Evolutionary conservation across 2,113 vertebrate species (phyloP).

Genomic region (Aphelocoma coerulescens): DNA sequence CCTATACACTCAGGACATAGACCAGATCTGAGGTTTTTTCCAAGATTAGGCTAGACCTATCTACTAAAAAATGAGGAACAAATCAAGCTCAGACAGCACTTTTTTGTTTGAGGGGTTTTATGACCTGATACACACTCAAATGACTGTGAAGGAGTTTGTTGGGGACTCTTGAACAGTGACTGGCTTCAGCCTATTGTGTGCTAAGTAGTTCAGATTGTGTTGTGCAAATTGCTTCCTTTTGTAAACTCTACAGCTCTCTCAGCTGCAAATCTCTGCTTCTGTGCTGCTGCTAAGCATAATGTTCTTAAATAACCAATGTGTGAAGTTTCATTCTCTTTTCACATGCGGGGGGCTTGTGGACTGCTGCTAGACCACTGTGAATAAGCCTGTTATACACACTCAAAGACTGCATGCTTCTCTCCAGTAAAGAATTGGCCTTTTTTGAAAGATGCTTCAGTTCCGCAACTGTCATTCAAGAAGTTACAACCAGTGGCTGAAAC

Average conservation of each 20-base stretch:
- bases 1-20: background rate
- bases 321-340: background rate
- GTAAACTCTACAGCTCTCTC: background rate
- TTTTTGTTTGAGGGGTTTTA: background rate
- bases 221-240: background rate
- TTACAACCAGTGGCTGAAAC: background rate
- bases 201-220: background rate
- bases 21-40: background rate
- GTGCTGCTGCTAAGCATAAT: background rate
- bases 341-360: background rate
- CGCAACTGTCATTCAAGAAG: background rate
- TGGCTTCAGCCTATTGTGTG: background rate
- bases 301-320: background rate
- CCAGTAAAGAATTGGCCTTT: background rate
- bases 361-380: background rate
- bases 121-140: background rate
- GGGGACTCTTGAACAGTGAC: background rate
- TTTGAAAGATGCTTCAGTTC: background rate
- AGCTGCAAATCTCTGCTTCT: background rate
- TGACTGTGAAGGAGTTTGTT: background rate
- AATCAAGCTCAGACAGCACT: background rate
- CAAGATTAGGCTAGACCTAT: background rate
- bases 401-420: background rate
- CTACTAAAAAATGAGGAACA: background rate
- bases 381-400: background rate